Percentiles rank a stretch among this genome's conserved stretches.
phyloP scores from a whole-genome alignment of 2,888 invertebrate species.

The Smittia sp. region DNA sequence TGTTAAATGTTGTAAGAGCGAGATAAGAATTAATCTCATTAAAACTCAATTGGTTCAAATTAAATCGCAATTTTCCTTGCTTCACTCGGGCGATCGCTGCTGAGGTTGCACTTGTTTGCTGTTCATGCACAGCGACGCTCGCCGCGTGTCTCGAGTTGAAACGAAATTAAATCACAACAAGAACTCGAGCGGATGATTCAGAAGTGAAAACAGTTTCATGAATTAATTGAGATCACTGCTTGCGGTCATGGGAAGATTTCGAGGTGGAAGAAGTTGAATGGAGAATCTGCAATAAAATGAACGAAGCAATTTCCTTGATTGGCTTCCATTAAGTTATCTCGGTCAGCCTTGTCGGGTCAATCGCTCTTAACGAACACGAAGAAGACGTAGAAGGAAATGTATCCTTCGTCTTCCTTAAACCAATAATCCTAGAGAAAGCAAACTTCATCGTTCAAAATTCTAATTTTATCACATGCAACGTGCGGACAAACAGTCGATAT shows the following conservation, averaged over 20 bases:
- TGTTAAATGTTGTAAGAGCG: conserved; percentile 36
- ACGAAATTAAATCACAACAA: conserved; percentile 38
- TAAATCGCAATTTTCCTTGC: conserved; percentile 27
- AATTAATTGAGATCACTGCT: not conserved
- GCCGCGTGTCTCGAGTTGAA: conserved; percentile 32
- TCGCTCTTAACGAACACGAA: not conserved
- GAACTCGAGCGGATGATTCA: too few species aligned
- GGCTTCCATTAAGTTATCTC: not conserved
- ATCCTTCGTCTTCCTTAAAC: too few species aligned
- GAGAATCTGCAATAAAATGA: too few species aligned
- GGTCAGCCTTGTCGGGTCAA: not conserved
- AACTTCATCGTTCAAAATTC: too few species aligned
- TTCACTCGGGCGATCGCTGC: not conserved
- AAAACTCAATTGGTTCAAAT: conserved; percentile 38
- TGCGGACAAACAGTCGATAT: too few species aligned
- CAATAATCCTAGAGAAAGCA: too few species aligned
- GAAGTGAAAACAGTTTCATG: too few species aligned
- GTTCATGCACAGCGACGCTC: not conserved
- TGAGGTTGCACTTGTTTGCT: conserved; percentile 40
- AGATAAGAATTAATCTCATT: conserved; percentile 35
- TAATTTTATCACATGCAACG: too few species aligned
- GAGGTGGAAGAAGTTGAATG: not conserved
- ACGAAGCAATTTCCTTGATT: too few species aligned
- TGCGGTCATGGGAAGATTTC: conserved; percentile 28
- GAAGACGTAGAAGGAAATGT: not conserved